Percentiles rank a stretch among this genome's conserved stretches.
phyloP scores from a whole-genome alignment of 2,888 invertebrate genomes.

The Idaea aversata region DNA sequence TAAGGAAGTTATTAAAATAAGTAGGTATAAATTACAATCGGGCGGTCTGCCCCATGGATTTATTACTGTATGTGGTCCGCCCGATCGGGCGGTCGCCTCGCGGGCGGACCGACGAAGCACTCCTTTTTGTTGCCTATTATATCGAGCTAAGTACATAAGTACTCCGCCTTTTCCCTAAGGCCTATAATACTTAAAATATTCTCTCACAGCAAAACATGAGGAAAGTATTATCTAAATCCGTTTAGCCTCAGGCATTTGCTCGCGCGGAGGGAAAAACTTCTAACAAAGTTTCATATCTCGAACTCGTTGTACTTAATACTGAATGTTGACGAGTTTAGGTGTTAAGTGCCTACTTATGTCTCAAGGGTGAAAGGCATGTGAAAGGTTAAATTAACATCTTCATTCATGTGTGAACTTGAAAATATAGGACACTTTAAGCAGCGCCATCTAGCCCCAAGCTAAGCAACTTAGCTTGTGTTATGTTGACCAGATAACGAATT shows the following conservation, averaged over 20 bases:
- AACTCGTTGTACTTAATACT: background rate
- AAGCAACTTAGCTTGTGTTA: no score
- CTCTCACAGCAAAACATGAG: background rate
- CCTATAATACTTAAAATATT: background rate
- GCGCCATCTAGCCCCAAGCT: no score
- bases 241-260: conserved; percentile 1
- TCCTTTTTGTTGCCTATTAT: no score
- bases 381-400: background rate
- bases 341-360: background rate
- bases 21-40: no score
- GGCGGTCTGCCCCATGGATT: no score
- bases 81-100: no score
- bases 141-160: background rate
- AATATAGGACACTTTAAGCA: no score
- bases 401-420: no score
- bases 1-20: no score
- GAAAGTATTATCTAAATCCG: background rate
- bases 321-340: background rate
- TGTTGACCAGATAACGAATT: no score
- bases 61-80: no score
- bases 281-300: background rate
- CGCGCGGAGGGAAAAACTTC: background rate
- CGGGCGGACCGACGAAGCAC: no score
- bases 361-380: background rate
- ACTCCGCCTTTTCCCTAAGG: background rate